A percentile compares a stretch with the other conserved stretches of the same genome.
Conservation (phyloP, 2,888 invertebrate species). For the Pseudolycoriella hygida region DNA sequence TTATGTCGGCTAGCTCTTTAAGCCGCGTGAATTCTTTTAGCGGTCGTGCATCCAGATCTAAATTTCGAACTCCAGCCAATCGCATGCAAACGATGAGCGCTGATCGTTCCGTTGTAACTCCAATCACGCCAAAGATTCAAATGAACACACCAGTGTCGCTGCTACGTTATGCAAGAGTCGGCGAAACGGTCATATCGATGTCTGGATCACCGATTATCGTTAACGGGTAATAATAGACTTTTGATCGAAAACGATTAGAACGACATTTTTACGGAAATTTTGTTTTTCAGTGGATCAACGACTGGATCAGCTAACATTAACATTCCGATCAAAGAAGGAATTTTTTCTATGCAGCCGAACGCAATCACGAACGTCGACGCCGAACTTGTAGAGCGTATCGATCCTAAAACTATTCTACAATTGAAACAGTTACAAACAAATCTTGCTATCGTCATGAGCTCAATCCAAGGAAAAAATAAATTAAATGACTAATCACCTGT, state of each 20-base stretch:
- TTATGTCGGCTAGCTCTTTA: too few species aligned
- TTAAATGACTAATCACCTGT: too few species aligned
- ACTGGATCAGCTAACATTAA: constrained; percentile 23
- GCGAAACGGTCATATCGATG: constrained; percentile 25
- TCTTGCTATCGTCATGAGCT: constrained; percentile 4
- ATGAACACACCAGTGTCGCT: constrained; percentile 19
- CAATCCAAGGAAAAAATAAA: not conserved
- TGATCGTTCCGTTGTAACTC: constrained; percentile 16
- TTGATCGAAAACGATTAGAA: not conserved
- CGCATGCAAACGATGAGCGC: constrained; percentile 24
- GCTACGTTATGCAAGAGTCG: constrained; percentile 26
- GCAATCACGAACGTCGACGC: constrained; percentile 18
- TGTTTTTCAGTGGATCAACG: not conserved
- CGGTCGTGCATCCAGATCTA: not conserved
- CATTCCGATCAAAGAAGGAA: constrained; percentile 26
- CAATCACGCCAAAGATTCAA: constrained; percentile 15
- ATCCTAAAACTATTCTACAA: constrained; percentile 21
- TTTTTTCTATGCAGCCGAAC: constrained; percentile 25
- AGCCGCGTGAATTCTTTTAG: too few species aligned
- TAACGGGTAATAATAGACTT: constrained; percentile 19
- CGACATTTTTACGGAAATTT: not conserved
- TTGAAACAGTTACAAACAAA: constrained; percentile 24
- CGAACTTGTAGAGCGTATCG: constrained; percentile 21
- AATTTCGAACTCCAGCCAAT: constrained; percentile 4
- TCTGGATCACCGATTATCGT: constrained; percentile 26